Conservation (phyloP, 2,113 vertebrate genomes). For the Alces alces region DNA sequence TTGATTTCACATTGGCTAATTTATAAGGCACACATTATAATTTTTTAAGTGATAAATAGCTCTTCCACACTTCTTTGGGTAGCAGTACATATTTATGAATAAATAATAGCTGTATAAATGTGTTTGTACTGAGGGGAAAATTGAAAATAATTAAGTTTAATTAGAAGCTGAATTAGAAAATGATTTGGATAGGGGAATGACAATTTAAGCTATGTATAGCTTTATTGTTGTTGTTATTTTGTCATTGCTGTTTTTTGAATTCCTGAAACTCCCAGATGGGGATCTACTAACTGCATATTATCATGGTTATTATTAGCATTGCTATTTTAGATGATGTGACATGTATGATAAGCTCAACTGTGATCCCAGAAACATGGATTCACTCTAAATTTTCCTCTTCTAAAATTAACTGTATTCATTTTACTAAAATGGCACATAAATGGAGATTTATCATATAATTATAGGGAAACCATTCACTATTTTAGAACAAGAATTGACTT, state of each 20-base stretch:
- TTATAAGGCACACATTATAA: neutral
- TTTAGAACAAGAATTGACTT: slow-evolving; percentile 23
- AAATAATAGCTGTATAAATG: slow-evolving; percentile 37
- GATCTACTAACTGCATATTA: neutral
- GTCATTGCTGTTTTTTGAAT: slow-evolving; percentile 8
- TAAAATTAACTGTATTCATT: slow-evolving; percentile 12
- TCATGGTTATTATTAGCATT: neutral
- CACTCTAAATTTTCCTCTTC: neutral
- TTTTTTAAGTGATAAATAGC: slow-evolving; percentile 24
- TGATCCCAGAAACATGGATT: neutral
- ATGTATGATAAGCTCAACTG: neutral
- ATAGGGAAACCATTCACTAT: neutral
- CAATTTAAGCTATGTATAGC: neutral
- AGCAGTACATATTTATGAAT: slow-evolving; percentile 51
- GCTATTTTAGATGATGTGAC: slow-evolving; percentile 8
- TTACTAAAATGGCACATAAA: neutral
- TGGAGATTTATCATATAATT: neutral
- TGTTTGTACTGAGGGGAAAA: slow-evolving; percentile 27
- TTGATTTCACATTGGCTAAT: neutral
- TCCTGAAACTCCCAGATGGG: neutral
- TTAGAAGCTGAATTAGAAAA: slow-evolving; percentile 44
- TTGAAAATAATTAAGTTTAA: slow-evolving; percentile 57
- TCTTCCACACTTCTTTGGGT: neutral
- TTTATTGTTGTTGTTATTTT: neutral
- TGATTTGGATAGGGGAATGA: slow-evolving; percentile 4